Conservation (phyloP, 2,888 invertebrate genomes). For the Drosophila peninsularis region DNA sequence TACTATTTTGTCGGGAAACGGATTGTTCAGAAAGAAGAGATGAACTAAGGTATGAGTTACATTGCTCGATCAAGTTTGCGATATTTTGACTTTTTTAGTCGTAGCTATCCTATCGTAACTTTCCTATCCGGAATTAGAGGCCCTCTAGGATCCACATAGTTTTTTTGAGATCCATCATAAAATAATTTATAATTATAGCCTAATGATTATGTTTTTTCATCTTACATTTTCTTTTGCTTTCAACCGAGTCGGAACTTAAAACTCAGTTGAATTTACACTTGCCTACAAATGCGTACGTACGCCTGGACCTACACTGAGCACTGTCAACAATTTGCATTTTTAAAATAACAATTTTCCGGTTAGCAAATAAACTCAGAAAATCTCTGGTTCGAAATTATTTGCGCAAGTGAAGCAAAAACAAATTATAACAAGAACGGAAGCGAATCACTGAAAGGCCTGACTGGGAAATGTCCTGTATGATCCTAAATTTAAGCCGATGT, state of each 20-base stretch:
- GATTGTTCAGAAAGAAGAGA: too few species aligned
- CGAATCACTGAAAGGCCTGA: neutral
- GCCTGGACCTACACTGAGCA: constrained; percentile 7
- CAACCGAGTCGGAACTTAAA: neutral
- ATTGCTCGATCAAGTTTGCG: too few species aligned
- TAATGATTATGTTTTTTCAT: too few species aligned
- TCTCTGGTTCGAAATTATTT: constrained; percentile 34
- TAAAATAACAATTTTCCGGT: constrained; percentile 56
- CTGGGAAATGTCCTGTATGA: neutral
- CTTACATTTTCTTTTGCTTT: too few species aligned
- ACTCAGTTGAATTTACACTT: neutral
- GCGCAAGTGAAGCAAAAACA: constrained; percentile 31
- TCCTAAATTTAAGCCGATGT: neutral
- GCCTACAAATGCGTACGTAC: neutral
- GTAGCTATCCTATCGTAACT: too few species aligned
- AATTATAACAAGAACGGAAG: constrained; percentile 13
- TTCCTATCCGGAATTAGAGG: too few species aligned
- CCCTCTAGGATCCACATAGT: too few species aligned
- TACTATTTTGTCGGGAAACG: too few species aligned
- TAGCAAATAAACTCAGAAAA: constrained; percentile 40
- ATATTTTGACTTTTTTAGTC: too few species aligned
- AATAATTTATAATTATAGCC: too few species aligned
- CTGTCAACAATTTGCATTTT: constrained; percentile 59
- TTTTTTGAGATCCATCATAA: too few species aligned
- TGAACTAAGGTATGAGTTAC: too few species aligned